Percentiles rank a stretch among this genome's conserved stretches.
Conservation (phyloP, 2,113 vertebrate species). For the Petrocephalus microphthalmus region DNA sequence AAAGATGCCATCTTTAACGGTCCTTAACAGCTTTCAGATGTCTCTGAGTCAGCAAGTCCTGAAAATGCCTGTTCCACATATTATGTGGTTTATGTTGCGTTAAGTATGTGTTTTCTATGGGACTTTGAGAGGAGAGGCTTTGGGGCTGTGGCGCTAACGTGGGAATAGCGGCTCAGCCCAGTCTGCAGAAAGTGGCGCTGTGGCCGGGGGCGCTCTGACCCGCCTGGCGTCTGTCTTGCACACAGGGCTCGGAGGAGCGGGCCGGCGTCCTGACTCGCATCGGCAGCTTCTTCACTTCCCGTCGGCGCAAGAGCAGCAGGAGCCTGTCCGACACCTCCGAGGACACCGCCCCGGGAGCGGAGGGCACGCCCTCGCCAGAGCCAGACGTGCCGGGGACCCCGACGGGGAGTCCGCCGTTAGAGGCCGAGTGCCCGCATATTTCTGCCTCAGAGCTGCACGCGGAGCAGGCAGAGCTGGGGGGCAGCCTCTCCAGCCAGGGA, state of each 20-base stretch:
- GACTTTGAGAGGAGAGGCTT: background rate
- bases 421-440: background rate
- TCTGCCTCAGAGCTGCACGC: background rate
- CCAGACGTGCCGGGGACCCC: constrained; percentile 35
- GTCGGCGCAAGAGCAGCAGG: constrained; percentile 42
- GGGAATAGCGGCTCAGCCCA: background rate
- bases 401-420: constrained; percentile 22
- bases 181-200: background rate
- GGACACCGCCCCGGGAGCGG: background rate
- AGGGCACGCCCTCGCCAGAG: background rate
- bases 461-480: background rate
- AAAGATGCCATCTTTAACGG: background rate
- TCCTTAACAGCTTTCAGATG: background rate
- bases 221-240: background rate
- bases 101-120: background rate
- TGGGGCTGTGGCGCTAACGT: background rate
- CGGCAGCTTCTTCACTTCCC: constrained; percentile 45
- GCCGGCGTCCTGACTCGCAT: constrained; percentile 48
- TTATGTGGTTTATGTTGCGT: background rate
- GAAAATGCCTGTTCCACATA: background rate
- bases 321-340: constrained; percentile 31
- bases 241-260: constrained; percentile 53
- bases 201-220: background rate
- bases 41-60: background rate
- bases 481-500: constrained; percentile 28